These are phyloP conservation scores for Hypomecis punctinalis DNA, from an alignment of 2,888 invertebrate genomes.

Conservation along the genomic window DNA sequence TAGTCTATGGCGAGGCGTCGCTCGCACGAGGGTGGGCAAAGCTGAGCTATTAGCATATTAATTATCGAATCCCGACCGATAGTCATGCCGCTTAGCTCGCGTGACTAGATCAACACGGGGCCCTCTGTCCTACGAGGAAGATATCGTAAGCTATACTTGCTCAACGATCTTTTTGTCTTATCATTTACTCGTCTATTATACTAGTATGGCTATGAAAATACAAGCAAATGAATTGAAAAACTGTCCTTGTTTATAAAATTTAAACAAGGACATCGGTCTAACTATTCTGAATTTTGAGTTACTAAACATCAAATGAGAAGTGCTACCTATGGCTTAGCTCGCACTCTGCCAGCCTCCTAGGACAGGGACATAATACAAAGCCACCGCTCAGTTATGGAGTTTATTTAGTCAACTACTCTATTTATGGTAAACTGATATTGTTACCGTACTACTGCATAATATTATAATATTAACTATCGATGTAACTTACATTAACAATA, in stretches of 20 bases:
- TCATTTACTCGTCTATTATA: too few relatives aligned
- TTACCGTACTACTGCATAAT: conserved; percentile 14
- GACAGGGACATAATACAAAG: conserved; percentile 1
- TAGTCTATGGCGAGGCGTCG: conserved; percentile 49
- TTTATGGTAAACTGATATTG: conserved; percentile 34
- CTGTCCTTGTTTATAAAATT: too few relatives aligned
- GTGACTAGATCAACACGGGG: conserved; percentile 50
- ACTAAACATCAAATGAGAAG: too few relatives aligned
- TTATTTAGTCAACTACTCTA: conserved; percentile 33
- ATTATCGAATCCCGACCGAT: conserved; percentile 70
- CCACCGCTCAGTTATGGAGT: conserved; percentile 22
- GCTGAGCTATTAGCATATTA: conserved; percentile 77
- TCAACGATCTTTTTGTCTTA: too few relatives aligned
- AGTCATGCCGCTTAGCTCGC: conserved; percentile 61
- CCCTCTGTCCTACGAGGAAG: conserved; percentile 12
- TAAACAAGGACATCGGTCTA: too few relatives aligned
- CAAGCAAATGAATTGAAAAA: too few relatives aligned
- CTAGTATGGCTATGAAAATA: too few relatives aligned
- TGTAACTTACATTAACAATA: not conserved
- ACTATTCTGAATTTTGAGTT: too few relatives aligned
- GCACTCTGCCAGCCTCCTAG: conserved; percentile 1
- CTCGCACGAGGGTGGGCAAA: conserved; percentile 65
- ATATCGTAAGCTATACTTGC: not conserved
- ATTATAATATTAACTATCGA: conserved; percentile 22
- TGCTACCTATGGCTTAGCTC: too few relatives aligned